Evolutionary conservation across 23 tunicate species (phyloP).

Genomic region (Clavelina lepadiformis): DNA sequence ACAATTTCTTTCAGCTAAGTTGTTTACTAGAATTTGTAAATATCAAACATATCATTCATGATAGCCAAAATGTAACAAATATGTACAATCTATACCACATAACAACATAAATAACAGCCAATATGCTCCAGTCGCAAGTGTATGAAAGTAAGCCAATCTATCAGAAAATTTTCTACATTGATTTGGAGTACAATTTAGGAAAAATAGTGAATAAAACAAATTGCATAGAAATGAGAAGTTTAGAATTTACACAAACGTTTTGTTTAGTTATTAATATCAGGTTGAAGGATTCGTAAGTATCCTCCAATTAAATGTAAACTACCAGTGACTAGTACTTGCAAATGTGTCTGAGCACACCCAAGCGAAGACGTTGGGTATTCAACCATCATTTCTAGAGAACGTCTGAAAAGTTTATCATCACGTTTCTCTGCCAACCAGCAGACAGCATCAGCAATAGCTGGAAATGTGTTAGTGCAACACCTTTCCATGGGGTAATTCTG

Average conservation of each 20-base stretch:
- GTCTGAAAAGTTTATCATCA: slow-evolving; percentile 23
- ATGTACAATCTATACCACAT: too few relatives aligned
- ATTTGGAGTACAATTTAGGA: too few relatives aligned
- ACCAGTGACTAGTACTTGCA: slow-evolving; percentile 60
- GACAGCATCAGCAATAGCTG: slow-evolving; percentile 44
- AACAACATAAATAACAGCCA: too few relatives aligned
- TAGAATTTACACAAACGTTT: background rate
- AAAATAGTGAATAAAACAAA: too few relatives aligned
- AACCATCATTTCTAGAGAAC: background rate
- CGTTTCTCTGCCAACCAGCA: slow-evolving; percentile 22
- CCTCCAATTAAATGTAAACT: slow-evolving; percentile 72
- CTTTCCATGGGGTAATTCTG: background rate
- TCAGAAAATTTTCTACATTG: too few relatives aligned
- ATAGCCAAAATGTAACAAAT: too few relatives aligned
- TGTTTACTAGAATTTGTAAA: too few relatives aligned
- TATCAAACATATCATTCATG: too few relatives aligned
- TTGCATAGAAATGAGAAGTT: too few relatives aligned
- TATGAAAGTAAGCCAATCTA: too few relatives aligned
- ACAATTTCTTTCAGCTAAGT: too few relatives aligned
- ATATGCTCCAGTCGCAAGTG: too few relatives aligned
- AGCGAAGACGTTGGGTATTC: background rate
- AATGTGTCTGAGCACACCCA: slow-evolving; percentile 5
- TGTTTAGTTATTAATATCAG: slow-evolving; percentile 24
- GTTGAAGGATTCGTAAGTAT: slow-evolving; percentile 40
- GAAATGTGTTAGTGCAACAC: slow-evolving; percentile 16